Evolutionary conservation across 2,113 vertebrate species (phyloP), one percentile per base, ranked within the genome.

Genomic region (Catharus bicknelli): DNA sequence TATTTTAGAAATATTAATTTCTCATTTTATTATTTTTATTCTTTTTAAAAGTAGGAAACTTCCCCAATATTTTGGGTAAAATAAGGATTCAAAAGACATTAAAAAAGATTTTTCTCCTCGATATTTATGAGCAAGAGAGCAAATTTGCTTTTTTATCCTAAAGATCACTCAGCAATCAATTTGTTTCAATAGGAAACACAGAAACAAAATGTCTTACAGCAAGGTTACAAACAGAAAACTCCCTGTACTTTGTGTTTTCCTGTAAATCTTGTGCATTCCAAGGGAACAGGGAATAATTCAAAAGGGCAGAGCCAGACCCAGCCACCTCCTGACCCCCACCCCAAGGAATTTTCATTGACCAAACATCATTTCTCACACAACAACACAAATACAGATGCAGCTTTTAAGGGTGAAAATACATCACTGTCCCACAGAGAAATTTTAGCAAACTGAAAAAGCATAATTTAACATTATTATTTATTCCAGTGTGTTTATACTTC

Each of bases 381-480:
- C 29, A 64, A 30, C 82, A 93, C 66, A 64, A 94, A 84, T 5
- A 53, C 74, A 91, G 70, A 34, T 5, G 51, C 82, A 77, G 90
- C 90, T 94, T 83, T 91, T 90, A 94, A 61, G 76, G 61, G 21
- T 54, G 54, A 54, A 83, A 95, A 93, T 93, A 86, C 6, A 73
- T 94, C 89, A 85, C 51, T 87, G 82, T 77, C 89, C 43, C 62
- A 58, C 22, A 43, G 78, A 90, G 78, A 42, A 87, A 83, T 92
- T 90, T 79, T 26, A 95, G 84, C 47, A 73, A 92, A 92, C 86
- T 82, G 63, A 70, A 69, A 85, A 85, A 83, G 82, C 78, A 21
- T 87, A 62, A 91, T 92, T 92, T 89, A 92, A 43, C 78, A 83
- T 84, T 69, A 38, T 94, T 95, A 88, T 90, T 96, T 94, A 94